Base-by-base conservation (phyloP, 2,113 vertebrate genomes). In the Ochotona curzoniae region DNA sequence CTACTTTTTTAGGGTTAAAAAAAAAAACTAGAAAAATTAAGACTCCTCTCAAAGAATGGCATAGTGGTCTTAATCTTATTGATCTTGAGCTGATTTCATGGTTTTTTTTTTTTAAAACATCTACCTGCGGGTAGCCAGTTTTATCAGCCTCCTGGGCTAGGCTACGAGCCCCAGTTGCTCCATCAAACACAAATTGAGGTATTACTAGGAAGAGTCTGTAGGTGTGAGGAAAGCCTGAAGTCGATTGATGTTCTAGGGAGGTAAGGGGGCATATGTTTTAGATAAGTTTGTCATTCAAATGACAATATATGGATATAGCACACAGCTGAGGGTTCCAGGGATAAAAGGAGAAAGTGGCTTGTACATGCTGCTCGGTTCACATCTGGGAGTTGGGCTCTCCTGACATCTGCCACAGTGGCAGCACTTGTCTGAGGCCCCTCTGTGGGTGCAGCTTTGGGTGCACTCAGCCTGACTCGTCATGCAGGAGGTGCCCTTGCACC, bases 11-110 rank as follows among this genome's bases (percentile, higher is more conserved):
- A 49, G 86, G 51, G 25, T 25, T 8, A 18, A 15, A 25, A 67
- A 23, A 38, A 69, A n/a, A 44, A 70, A 73, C 18, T 10, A 70
- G 87, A 71, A 92, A 95, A 63, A 82, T 75, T 23, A 86, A 84
- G 78, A 54, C 30, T 81, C 54, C 44, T 32, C 17, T 82, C 28
- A 85, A 88, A 63, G 49, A 67, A 60, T n/a, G 87, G 38, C 47
- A 66, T 1, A 61, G n/a, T 17, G 26, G 30, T 75, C 69, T n/a
- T 64, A 38, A 90, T 71, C 54, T 38, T 76, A 49, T 75, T 70
- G 92, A 60, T 87, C 57, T 44, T 47, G 71, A n/a, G 26, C 4
- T 35, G 35, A 6, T 70, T 30, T 26, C 1, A 44, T 44, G 38
- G 21, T 76, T 70, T 71, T 66, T 10, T 25, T 76, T 70, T 71